Base-by-base conservation (phyloP, 2,888 invertebrate species). In the Diadromus collaris region DNA sequence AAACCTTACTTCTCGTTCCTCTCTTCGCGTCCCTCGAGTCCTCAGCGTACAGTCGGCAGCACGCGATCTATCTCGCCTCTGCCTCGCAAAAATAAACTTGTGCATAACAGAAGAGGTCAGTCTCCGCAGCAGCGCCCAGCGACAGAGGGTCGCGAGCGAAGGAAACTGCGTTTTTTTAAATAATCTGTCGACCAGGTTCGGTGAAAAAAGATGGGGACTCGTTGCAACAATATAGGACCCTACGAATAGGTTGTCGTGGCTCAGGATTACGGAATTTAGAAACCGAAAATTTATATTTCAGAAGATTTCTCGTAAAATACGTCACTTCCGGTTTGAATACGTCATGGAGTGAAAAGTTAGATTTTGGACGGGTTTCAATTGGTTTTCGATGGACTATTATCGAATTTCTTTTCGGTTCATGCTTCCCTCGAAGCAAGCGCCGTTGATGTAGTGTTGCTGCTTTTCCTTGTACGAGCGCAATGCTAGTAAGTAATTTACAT, bases 111-210 rank as follows among this genome's bases (percentile, higher is more conserved):
- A n/a, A 24, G 69, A 65, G 65, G 32, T 29, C 48, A 46, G 54
- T 34, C 21, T 6, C 21, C 44, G 5, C 32, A 29, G 41, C n/a
- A 21, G 73, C 54, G 41, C 58, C 70, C 81, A n/a, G 9, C 46
- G 6, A 32, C 76, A 77, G 83, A 85, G 79, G 81, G 84, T 83
- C 79, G 83, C 83, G 83, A 86, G 86, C 85, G 84, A 84, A 84
- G 80, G 78, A 79, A 84, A 83, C 80, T 80, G 80, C 70, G 83
- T 84, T 61, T 85, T 86, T 86, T 87, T 84, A 85, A 6, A 86
- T 82, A 84, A 85, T 84, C 82, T 83, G 78, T 80, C 69, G 75
- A 75, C 38, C 21, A 80, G 63, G 60, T 63, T 54, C 58, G 70
- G 13, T 19, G 16, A 63, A 19, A 7, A 72, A 75, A 60, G 16